Conservation (phyloP, 2,888 invertebrate species). For the Hirtodrosophila duncani region DNA sequence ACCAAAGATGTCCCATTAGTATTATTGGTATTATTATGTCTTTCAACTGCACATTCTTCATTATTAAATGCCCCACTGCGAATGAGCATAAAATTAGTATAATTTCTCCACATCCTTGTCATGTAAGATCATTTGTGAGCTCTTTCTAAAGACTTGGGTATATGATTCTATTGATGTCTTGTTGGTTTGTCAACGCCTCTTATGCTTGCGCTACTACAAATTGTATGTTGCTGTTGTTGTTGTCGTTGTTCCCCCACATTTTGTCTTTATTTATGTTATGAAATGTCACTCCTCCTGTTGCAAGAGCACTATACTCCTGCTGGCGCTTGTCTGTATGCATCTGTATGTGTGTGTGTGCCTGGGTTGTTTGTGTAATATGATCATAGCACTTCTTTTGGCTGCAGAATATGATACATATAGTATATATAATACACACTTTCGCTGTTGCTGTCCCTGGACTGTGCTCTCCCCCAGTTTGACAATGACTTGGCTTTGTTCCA, state of each 20-base stretch:
- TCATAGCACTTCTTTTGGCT: slow-evolving; percentile 32
- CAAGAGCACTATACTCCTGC: neutral
- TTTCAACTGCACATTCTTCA: no score
- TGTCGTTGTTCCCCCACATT: slow-evolving; percentile 22
- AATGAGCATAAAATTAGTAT: no score
- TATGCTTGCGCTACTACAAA: slow-evolving; percentile 33
- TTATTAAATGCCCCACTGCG: no score
- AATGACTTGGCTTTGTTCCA: slow-evolving; percentile 51
- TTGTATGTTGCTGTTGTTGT: no score
- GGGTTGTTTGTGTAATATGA: slow-evolving; percentile 40
- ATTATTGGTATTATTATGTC: no score
- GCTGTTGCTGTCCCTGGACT: no score
- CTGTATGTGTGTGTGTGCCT: slow-evolving; percentile 24
- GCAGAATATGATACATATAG: slow-evolving; percentile 16
- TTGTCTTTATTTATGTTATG: slow-evolving; percentile 55
- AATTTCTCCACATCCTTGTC: no score
- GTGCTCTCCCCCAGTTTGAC: slow-evolving; percentile 41
- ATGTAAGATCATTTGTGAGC: no score
- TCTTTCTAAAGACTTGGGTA: no score
- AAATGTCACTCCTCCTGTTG: slow-evolving; percentile 49
- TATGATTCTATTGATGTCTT: no score
- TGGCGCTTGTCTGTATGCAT: neutral
- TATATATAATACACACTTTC: neutral
- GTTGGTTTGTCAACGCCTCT: slow-evolving; percentile 45
- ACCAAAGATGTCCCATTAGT: no score